phyloP scores from a whole-genome alignment of 2,113 vertebrate species.

The Percopsis transmontana region DNA sequence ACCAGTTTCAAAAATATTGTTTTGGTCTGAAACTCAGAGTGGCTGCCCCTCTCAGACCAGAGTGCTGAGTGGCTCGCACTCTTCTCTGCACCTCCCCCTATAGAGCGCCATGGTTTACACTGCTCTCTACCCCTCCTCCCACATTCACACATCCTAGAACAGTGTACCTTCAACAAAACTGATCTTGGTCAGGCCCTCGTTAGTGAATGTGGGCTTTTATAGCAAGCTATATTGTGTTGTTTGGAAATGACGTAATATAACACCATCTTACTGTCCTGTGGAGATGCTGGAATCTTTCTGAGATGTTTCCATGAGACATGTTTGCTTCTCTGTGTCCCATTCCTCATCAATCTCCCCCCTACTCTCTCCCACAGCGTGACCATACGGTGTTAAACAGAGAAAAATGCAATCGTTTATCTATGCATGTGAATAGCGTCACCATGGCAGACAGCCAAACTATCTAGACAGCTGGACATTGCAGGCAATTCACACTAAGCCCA shows the following conservation, averaged over 20 bases:
- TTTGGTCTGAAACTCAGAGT: too few relatives aligned
- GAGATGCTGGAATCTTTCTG: background rate
- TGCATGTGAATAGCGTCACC: conserved; percentile 23
- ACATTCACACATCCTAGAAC: too few relatives aligned
- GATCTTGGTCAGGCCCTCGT: too few relatives aligned
- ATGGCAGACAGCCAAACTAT: conserved; percentile 30
- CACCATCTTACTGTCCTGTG: too few relatives aligned
- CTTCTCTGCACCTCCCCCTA: too few relatives aligned
- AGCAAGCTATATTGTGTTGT: background rate
- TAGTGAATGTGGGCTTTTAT: background rate
- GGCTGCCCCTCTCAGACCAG: too few relatives aligned
- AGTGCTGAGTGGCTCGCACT: too few relatives aligned
- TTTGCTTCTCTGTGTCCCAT: background rate
- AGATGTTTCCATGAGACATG: background rate
- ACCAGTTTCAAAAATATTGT: too few relatives aligned
- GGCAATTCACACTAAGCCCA: conserved; percentile 15
- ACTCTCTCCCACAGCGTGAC: background rate
- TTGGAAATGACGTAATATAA: too few relatives aligned
- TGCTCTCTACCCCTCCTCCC: too few relatives aligned
- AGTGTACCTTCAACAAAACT: too few relatives aligned
- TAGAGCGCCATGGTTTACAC: too few relatives aligned
- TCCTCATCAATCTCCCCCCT: background rate
- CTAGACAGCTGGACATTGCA: conserved; percentile 48
- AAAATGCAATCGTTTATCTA: conserved; percentile 1
- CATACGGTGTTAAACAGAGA: background rate